Evolutionary conservation across 1,140 invertebrate species (phyloP).

Genomic region (Drosophila pseudoobscura): DNA sequence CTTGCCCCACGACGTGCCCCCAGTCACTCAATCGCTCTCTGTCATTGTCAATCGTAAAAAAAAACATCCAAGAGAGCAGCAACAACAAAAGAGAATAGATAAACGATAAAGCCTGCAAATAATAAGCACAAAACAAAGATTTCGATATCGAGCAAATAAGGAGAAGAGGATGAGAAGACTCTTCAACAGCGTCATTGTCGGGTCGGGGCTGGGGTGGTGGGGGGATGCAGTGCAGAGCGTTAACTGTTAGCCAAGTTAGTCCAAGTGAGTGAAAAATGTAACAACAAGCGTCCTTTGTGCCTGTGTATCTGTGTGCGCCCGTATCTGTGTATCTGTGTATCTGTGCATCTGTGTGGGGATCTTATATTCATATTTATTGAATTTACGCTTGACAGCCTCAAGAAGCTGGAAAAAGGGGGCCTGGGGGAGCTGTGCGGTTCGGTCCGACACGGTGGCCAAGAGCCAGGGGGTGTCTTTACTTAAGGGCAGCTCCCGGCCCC

Average conservation of each 20-base stretch:
- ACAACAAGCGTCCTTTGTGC: slow-evolving; percentile 61
- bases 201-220: no score
- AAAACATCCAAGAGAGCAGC: slow-evolving; percentile 16
- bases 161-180: slow-evolving; percentile 23
- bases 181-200: slow-evolving; percentile 56
- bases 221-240: neutral
- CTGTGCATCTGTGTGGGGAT: slow-evolving; percentile 39
- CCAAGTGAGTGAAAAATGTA: slow-evolving; percentile 79
- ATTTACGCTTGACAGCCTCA: slow-evolving; percentile 79
- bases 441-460: neutral
- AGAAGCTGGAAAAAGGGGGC: slow-evolving; percentile 67
- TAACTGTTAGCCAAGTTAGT: slow-evolving; percentile 75
- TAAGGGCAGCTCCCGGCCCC: slow-evolving; percentile 58
- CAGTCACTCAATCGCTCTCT: slow-evolving; percentile 58
- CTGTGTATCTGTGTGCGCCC: neutral
- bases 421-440: no score
- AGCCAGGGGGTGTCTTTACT: slow-evolving; percentile 45
- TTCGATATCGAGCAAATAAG: slow-evolving; percentile 69
- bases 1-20: slow-evolving; percentile 1
- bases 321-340: slow-evolving; percentile 6
- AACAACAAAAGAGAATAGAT: slow-evolving; percentile 7
- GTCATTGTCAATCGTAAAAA: slow-evolving; percentile 71
- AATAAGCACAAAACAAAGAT: slow-evolving; percentile 78
- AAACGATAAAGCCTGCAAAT: slow-evolving; percentile 55
- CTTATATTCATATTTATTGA: slow-evolving; percentile 82